Percentiles rank a stretch among this genome's conserved stretches.
phyloP scores from a whole-genome alignment of 2,113 vertebrate genomes.

The Pipa parva region DNA sequence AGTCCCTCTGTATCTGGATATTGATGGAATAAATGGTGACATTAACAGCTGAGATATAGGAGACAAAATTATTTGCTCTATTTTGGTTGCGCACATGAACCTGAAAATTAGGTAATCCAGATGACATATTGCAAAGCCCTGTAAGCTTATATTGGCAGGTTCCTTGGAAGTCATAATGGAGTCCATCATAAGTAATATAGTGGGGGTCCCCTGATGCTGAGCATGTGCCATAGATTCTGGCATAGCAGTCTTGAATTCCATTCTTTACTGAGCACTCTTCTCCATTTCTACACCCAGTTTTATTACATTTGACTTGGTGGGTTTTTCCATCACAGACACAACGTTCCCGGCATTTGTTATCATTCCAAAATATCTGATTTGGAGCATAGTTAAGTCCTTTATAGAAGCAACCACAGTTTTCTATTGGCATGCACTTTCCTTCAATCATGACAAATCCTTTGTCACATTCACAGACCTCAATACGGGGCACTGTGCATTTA shows the following conservation, averaged over 20 bases:
- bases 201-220: slow-evolving; percentile 69
- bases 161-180: slow-evolving; percentile 71
- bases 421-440: slow-evolving; percentile 42
- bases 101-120: slow-evolving; percentile 56
- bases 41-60: slow-evolving; percentile 59
- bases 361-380: slow-evolving; percentile 46
- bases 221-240: slow-evolving; percentile 52
- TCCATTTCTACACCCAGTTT: slow-evolving; percentile 1
- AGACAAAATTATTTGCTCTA: slow-evolving; percentile 58
- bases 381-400: slow-evolving; percentile 42
- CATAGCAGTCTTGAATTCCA: slow-evolving; percentile 53
- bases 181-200: slow-evolving; percentile 69
- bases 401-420: slow-evolving; percentile 52
- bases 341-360: slow-evolving; percentile 40
- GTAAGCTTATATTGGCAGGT: slow-evolving; percentile 64
- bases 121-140: slow-evolving; percentile 31
- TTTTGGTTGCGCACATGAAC: slow-evolving; percentile 69
- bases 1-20: slow-evolving; percentile 53
- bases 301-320: slow-evolving; percentile 32
- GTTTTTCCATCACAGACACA: slow-evolving; percentile 42
- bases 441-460: slow-evolving; percentile 53
- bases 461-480: slow-evolving; percentile 56
- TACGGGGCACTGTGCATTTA: slow-evolving; percentile 41
- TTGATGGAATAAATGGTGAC: slow-evolving; percentile 55
- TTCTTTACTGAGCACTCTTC: slow-evolving; percentile 45